These are phyloP conservation scores for Lasioglossum pauxillum DNA, from an alignment of 2,888 invertebrate species.

Conservation along the genomic window DNA sequence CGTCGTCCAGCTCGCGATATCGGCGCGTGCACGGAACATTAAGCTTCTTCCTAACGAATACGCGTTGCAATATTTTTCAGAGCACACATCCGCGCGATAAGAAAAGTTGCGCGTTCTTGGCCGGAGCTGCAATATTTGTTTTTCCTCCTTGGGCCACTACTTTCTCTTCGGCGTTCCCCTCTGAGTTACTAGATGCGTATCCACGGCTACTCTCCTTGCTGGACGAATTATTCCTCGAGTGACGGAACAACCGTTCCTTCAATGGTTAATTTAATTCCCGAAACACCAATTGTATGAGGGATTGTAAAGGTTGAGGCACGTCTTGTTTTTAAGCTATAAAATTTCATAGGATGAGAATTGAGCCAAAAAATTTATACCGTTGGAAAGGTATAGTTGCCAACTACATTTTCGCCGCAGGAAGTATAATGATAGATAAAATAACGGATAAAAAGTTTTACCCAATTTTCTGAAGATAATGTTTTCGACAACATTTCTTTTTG, in stretches of 20 bases:
- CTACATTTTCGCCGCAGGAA: too few relatives aligned
- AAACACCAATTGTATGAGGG: not conserved
- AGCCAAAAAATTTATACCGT: too few relatives aligned
- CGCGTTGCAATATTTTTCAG: slow-evolving; percentile 63
- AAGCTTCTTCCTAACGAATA: slow-evolving; percentile 62
- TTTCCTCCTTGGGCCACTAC: slow-evolving; percentile 12
- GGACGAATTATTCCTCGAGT: not conserved
- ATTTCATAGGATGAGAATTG: too few relatives aligned
- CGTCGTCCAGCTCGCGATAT: slow-evolving; percentile 57
- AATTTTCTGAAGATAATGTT: too few relatives aligned
- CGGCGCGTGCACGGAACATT: slow-evolving; percentile 63
- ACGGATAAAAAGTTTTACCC: too few relatives aligned
- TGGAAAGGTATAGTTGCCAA: too few relatives aligned
- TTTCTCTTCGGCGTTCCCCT: not conserved
- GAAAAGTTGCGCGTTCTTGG: slow-evolving; percentile 66
- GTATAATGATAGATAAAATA: too few relatives aligned
- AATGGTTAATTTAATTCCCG: not conserved
- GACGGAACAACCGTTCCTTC: not conserved
- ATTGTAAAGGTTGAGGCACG: too few relatives aligned
- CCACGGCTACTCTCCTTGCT: not conserved
- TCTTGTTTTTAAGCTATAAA: too few relatives aligned
- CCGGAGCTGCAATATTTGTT: slow-evolving; percentile 35
- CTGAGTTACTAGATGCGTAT: not conserved
- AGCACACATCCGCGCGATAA: slow-evolving; percentile 57
- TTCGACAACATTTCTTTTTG: too few relatives aligned